A percentile compares a stretch with the other conserved stretches of the same genome.
phyloP scores from a whole-genome alignment of 2,888 invertebrate species.

The Dione vanillae region DNA sequence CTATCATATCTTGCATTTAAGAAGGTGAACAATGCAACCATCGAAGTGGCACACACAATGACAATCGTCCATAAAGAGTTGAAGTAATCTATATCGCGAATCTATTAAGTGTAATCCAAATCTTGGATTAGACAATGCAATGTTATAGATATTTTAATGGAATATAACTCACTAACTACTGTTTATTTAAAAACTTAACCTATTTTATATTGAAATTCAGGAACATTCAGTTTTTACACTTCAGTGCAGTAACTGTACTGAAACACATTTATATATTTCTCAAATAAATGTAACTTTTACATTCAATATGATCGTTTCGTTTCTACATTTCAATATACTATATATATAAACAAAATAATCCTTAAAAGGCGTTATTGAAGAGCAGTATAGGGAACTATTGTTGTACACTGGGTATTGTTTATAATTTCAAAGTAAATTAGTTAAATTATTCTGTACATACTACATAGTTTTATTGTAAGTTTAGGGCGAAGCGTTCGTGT shows the following conservation, averaged over 20 bases:
- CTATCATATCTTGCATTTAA: conserved; percentile 32
- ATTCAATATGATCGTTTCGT: too few relatives aligned
- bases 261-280: too few relatives aligned
- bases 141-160: conserved; percentile 33
- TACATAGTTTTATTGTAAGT: conserved; percentile 11
- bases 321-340: too few relatives aligned
- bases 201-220: too few relatives aligned
- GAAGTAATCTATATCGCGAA: conserved; percentile 42
- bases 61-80: conserved; percentile 41
- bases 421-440: conserved; percentile 10
- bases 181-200: too few relatives aligned
- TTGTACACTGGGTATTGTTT: neutral
- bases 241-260: too few relatives aligned
- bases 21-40: conserved; percentile 41
- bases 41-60: conserved; percentile 42
- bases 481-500: conserved; percentile 7
- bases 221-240: too few relatives aligned
- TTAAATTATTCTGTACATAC: conserved; percentile 17
- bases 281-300: too few relatives aligned
- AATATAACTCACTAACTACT: too few relatives aligned
- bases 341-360: neutral
- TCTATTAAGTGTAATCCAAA: conserved; percentile 50
- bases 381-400: neutral
- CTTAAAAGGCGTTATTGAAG: neutral
- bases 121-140: conserved; percentile 46